Evolutionary conservation across 2,113 vertebrate genomes (phyloP).

Genomic region (Amphilophus citrinellus): DNA sequence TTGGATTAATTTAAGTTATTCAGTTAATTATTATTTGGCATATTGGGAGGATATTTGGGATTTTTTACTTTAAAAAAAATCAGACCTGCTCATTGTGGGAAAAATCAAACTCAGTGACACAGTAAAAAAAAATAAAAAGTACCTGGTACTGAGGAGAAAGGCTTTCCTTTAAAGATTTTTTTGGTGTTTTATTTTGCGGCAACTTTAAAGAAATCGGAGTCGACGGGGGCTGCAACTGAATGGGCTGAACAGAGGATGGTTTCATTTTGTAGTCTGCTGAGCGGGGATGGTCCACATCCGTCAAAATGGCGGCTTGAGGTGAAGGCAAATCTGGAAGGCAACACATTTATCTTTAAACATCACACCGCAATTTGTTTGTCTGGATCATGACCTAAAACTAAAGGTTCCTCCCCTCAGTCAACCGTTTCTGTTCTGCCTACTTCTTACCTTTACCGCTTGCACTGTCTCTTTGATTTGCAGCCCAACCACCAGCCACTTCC

Average conservation of each 20-base stretch:
- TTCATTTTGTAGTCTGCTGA: not conserved
- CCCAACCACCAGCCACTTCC: constrained; percentile 28
- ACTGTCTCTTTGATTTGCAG: not conserved
- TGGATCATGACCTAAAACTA: not conserved
- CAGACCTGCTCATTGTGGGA: not conserved
- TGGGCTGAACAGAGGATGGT: constrained; percentile 48
- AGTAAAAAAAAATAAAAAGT: not conserved
- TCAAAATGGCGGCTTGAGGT: accelerated
- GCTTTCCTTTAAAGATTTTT: accelerated
- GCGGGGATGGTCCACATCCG: accelerated
- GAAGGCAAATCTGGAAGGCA: constrained; percentile 7
- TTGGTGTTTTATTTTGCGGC: accelerated
- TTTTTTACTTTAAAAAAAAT: not conserved
- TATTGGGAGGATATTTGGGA: not conserved
- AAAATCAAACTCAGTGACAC: not conserved
- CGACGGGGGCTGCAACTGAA: not conserved
- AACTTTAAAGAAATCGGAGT: accelerated
- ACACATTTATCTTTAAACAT: not conserved
- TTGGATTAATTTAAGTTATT: not conserved
- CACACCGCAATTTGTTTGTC: not conserved
- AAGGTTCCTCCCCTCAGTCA: not conserved
- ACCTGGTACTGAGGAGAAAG: constrained; percentile 36
- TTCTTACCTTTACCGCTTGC: constrained; percentile 47
- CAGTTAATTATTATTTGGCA: not conserved
- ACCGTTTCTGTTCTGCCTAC: not conserved